These are phyloP conservation scores for Oryzias javanicus DNA, from an alignment of 2,113 vertebrate species.

Conservation along the genomic window DNA sequence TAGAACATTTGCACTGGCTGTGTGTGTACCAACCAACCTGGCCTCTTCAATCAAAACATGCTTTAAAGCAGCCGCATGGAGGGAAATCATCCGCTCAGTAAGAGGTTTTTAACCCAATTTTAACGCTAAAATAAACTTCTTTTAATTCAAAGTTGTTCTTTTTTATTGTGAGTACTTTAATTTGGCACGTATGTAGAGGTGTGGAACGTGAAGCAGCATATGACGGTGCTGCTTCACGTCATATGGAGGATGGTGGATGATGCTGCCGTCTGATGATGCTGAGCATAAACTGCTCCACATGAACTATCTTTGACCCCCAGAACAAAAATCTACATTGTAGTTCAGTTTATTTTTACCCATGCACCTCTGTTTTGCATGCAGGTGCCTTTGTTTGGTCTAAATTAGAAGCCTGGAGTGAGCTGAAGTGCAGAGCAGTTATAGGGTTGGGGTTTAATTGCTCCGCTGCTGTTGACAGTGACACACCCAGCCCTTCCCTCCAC, in stretches of 20 bases:
- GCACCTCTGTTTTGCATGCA: background rate
- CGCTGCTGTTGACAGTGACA: conserved; percentile 21
- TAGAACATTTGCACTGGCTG: no score
- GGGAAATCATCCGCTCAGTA: no score
- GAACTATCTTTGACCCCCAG: background rate
- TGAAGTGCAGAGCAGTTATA: conserved; percentile 19
- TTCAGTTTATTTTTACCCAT: background rate
- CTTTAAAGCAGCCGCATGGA: no score
- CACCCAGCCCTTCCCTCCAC: conserved; percentile 31
- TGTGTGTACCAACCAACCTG: no score
- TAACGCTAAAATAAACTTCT: background rate
- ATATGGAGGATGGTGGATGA: background rate
- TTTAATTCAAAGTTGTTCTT: no score
- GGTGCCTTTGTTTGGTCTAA: background rate
- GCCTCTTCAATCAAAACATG: no score
- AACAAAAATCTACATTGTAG: background rate
- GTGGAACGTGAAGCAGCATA: background rate
- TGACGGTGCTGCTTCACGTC: no score
- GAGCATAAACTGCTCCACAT: background rate
- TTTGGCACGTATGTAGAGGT: background rate
- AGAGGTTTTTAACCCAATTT: background rate
- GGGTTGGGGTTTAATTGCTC: conserved; percentile 45
- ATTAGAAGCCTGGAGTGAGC: conserved; percentile 7
- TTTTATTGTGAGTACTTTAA: no score
- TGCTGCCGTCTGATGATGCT: background rate